Base-by-base conservation (phyloP, 2,113 vertebrate species). In the Puma concolor region DNA sequence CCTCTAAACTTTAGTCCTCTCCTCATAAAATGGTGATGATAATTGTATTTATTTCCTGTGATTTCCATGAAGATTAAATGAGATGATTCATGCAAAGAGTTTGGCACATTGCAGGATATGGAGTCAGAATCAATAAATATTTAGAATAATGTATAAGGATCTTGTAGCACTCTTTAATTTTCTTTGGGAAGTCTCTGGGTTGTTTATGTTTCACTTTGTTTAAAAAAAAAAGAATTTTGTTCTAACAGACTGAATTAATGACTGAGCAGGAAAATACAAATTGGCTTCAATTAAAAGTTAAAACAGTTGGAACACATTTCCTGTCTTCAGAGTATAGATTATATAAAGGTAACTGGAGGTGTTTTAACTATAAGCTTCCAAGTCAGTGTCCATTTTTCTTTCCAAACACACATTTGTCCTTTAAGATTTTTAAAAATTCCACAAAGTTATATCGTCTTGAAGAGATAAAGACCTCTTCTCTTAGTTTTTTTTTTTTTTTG, bases 401-500 rank as follows among this genome's bases (percentile, higher is more conserved):
- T 63, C 17, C 54, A 91, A 96, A 93, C 38, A 88, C 27, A 95
- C 27, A 92, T 54, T 38, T 87, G 33, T 97, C 41, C 57, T 97
- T 79, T 92, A 95, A 80, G n/a, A 86, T 36, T 85, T 88, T 54
- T 4, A 93, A 67, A 94, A 94, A 74, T 79, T 91, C 31, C 38
- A 33, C 9, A 80, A 94, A 93, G 25, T 94, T 92, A 29, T 74
- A 54, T 29, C 48, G 90, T 36, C 50, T 80, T 91, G 48, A 92
- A 91, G 80, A 88, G 48, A 80, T 83, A 80, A 96, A 87, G 33
- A 57, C 27, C 7, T 88, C 21, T 80, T 85, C 44, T 91, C 29
- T 76, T 57, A 48, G 13, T 41, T 36, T 38, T 54, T 44, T 77
- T 27, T 80, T 54, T 74, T 79, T 41, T n/a, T 80, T 67, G 5